Base-by-base conservation (phyloP, 1,140 invertebrate genomes). In the Microplitis mediator region DNA sequence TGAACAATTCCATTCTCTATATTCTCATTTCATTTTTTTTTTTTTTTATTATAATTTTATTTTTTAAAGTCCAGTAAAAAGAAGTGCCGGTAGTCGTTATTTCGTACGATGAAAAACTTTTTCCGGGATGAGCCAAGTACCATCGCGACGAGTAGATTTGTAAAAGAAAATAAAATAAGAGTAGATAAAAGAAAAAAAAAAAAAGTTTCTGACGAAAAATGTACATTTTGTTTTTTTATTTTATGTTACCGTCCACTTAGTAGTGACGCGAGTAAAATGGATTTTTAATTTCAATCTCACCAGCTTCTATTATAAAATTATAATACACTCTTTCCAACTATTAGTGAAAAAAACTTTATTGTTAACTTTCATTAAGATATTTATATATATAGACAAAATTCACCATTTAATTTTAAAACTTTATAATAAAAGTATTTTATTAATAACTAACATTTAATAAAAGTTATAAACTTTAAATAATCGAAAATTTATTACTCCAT, bases 91-190 rank as follows among this genome's bases (percentile, higher is more conserved):
- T 51, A 63, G 60, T 71, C 50, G 61, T 71, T 71, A 71, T 71
- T 71, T 71, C 31, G 56, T 64, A 32, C 61, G 11, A 51, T 32
- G 69, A 64, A 64, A 71, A 71, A 71, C 45, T 71, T 71, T 69
- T 71, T 64, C 58, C 62, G 34, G 36, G 23, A 70, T 70, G 39
- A 70, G 14, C 9, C 16, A 39, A 70, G 62, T 64, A 39, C 54
- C 54, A 36, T 71, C 54, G 36, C 50, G 34, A 32, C 50, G n/a
- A 64, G 61, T 71, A 64, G 23, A 71, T 71, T 71, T 71, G 45
- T 16, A 23, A 56, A 72, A 52, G 61, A 67, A 65, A 66, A 64
- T 50, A 35, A 58, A 70, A 50, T 34, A 62, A 51, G 50, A 70
- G 16, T 51, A 60, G 51, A 65, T 61, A 32, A 61, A 63, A 16